Evolutionary conservation across 2,797 vertebrate genomes (phyloP).

Genomic region (Aphelocoma californica): DNA sequence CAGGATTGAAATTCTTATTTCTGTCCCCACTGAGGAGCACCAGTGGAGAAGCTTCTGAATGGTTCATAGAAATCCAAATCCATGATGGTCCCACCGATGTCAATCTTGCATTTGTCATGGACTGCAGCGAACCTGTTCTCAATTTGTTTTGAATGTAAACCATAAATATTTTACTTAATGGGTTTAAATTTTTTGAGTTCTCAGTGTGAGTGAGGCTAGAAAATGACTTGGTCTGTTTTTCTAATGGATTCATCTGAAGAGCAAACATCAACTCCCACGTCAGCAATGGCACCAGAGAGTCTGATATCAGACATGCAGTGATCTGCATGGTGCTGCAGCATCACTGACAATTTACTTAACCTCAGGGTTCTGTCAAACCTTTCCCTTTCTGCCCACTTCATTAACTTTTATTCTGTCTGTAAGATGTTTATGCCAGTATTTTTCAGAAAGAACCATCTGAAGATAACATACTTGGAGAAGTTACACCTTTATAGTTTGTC

Average conservation of each 20-base stretch:
- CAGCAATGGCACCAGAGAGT: slow-evolving; percentile 32
- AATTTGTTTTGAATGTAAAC: slow-evolving; percentile 33
- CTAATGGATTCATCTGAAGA: background rate
- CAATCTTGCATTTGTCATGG: background rate
- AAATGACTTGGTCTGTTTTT: slow-evolving; percentile 16
- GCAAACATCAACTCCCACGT: background rate
- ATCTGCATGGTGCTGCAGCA: background rate
- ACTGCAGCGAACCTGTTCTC: background rate
- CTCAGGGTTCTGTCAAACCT: background rate
- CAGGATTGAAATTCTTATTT: background rate
- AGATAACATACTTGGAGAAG: background rate
- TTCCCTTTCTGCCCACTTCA: background rate
- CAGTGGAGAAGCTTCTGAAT: background rate
- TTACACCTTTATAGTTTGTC: background rate
- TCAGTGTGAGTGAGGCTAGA: background rate
- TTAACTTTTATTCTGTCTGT: background rate
- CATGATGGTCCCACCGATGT: background rate
- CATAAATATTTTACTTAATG: slow-evolving; percentile 36
- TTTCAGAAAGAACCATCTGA: background rate
- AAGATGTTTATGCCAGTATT: background rate
- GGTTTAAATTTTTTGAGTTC: background rate
- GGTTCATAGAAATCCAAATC: background rate
- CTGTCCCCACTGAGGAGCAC: background rate
- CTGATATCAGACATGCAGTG: background rate
- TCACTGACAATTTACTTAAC: background rate